phyloP scores from a whole-genome alignment of 2,113 vertebrate species.

The Xenopus borealis region DNA sequence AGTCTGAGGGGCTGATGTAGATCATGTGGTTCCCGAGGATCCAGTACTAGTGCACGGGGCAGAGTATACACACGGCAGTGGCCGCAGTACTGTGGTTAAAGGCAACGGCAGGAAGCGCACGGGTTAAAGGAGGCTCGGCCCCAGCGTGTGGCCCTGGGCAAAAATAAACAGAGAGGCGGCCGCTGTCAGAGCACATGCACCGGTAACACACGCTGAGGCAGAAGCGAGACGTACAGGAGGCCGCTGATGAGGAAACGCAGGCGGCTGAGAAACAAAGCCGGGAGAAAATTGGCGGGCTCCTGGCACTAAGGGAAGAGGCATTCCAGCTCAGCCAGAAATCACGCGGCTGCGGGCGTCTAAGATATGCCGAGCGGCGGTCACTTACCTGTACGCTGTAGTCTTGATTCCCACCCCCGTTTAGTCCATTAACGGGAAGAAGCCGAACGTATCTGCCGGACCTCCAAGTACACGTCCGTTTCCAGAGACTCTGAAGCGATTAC shows the following conservation, averaged over 20 bases:
- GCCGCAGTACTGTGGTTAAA: too few relatives aligned
- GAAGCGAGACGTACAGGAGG: background rate
- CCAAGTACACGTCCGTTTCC: slow-evolving; percentile 26
- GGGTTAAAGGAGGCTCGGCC: slow-evolving; percentile 8
- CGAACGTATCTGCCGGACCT: background rate
- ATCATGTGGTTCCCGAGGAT: background rate
- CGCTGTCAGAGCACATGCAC: too few relatives aligned
- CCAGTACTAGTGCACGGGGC: background rate
- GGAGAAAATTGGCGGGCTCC: slow-evolving; percentile 27
- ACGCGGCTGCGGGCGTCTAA: too few relatives aligned
- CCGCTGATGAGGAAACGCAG: background rate
- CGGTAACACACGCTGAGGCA: background rate
- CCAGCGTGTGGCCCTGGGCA: too few relatives aligned
- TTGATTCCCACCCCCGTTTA: background rate
- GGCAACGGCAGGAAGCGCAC: background rate
- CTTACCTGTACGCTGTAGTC: background rate
- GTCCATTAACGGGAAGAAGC: slow-evolving; percentile 4
- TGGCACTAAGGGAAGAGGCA: background rate
- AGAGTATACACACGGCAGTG: background rate
- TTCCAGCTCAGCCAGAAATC: background rate
- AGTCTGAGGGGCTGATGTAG: too few relatives aligned
- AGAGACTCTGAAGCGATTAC: background rate
- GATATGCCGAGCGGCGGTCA: background rate
- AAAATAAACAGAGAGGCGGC: too few relatives aligned
- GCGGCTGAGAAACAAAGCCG: background rate